Evolutionary conservation across 1,140 invertebrate species (phyloP).

Genomic region (Oscheius sp.): DNA sequence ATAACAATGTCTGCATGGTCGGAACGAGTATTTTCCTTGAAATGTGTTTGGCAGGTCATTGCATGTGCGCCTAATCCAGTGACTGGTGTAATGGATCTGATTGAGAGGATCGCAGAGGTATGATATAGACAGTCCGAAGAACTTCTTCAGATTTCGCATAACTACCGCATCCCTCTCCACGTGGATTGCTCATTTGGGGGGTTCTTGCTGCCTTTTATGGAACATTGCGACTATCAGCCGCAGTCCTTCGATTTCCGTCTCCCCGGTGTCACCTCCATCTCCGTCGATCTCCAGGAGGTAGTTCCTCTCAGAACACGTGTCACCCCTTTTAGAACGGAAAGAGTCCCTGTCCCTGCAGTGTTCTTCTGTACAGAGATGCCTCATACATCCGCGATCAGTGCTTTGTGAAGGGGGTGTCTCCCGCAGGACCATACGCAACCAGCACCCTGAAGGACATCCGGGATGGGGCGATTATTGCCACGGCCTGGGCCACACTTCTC

Average conservation of each 20-base stretch:
- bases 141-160: conserved; percentile 69
- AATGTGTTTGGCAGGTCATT: conserved; percentile 64
- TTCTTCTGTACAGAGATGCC: conserved; percentile 48
- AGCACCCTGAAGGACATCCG: conserved; percentile 45
- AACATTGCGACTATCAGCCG: conserved; percentile 75
- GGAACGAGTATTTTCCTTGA: neutral
- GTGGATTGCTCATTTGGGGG: conserved; percentile 90
- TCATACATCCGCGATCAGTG: conserved; percentile 35
- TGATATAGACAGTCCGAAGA: conserved; percentile 22
- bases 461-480: conserved; percentile 48
- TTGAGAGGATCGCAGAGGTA: conserved; percentile 76
- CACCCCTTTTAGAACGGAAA: conserved; percentile 47
- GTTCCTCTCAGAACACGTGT: neutral
- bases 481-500: conserved; percentile 54
- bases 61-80: conserved; percentile 93
- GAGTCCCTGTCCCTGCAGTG: conserved; percentile 47
- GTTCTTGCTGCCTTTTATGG: conserved; percentile 88
- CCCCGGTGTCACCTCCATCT: conserved; percentile 90
- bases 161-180: conserved; percentile 89
- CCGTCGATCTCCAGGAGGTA: conserved; percentile 91
- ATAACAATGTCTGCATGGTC: conserved; percentile 77
- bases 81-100: conserved; percentile 93
- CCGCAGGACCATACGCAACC: conserved; percentile 47
- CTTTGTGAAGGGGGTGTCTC: conserved; percentile 47
- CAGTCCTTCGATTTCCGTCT: conserved; percentile 83